Conservation (phyloP, 2,113 vertebrate species). For the Oreochromis aureus region DNA sequence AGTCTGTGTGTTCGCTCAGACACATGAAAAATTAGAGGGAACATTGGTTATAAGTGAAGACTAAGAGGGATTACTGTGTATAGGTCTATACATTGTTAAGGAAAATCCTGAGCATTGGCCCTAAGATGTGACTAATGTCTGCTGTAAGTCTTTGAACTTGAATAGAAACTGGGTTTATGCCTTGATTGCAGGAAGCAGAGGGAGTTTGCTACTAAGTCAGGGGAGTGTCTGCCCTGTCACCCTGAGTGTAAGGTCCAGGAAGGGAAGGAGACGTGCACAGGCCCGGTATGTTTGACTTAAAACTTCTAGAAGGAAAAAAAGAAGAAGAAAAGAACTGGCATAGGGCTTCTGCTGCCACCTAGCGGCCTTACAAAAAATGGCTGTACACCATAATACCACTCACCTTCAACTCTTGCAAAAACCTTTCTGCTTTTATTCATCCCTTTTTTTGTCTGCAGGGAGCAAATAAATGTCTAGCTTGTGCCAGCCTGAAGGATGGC, state of each 20-base stretch:
- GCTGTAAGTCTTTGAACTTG: background rate
- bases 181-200: slow-evolving; percentile 71
- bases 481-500: slow-evolving; percentile 80
- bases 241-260: slow-evolving; percentile 80
- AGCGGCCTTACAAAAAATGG: background rate
- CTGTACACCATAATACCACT: background rate
- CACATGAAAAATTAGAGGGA: no score
- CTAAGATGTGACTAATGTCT: background rate
- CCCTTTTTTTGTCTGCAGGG: slow-evolving; percentile 64
- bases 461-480: slow-evolving; percentile 79
- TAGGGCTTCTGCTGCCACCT: slow-evolving; percentile 10
- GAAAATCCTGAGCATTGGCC: background rate
- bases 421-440: rapidly evolving
- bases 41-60: background rate
- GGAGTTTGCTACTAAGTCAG: slow-evolving; percentile 73
- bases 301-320: background rate
- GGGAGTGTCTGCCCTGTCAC: slow-evolving; percentile 83
- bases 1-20: no score
- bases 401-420: background rate
- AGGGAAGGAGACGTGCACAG: slow-evolving; percentile 77
- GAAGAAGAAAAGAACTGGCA: background rate
- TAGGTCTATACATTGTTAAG: background rate
- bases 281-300: slow-evolving; percentile 71
- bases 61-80: rapidly evolving
- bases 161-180: background rate